Evolutionary conservation across 2,113 vertebrate genomes (phyloP), one percentile per base, ranked within the genome.

Genomic region (Hassar affinis): DNA sequence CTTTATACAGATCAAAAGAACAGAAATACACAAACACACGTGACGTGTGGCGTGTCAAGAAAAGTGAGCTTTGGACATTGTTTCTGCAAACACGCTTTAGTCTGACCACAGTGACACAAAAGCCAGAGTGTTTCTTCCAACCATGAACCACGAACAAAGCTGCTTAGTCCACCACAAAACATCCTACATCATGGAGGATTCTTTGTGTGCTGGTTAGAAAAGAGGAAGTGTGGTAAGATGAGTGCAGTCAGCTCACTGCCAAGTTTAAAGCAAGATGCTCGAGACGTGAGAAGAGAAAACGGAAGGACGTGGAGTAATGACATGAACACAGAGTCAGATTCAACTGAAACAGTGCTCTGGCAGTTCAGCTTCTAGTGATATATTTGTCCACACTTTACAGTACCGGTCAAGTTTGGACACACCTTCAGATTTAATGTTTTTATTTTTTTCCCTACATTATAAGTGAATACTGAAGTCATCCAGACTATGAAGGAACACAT

Each of bases 61-160:
- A 78, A 14, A 47, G 77, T 12, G 11, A 30, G 7, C 15, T 47
- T 47, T 61, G 56, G 52, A 78, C 52, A n/a, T 10, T 78, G 17
- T 78, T 64, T 33, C 33, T 25, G 52, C 6, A 33, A 5, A 68
- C 45, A 35, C 20, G 30, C 9, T 64, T 47, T 30, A 49, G 12
- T 27, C 56, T 62, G 56, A 79, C 56, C 56, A 27, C 77, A 62
- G 20, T 59, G 35, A 66, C 61, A 64, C 45, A 80, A 35, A 64
- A 51, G 45, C 27, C 4, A n/a, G 59, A 20, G 61, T 51, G 42
- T 51, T 51, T 52, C 20, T 80, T 45, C 9, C 8, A 22, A 66
- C 8, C 22, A 66, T 35, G 9, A 66, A 66, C 78, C 59, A 51
- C 59, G 68, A 80, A 80, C 61, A 80, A 80, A 68, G 27, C 61